Evolutionary conservation across 1,140 invertebrate genomes (phyloP), one percentile per base, ranked within the genome.

Genomic region (Armadillidium nasatum): DNA sequence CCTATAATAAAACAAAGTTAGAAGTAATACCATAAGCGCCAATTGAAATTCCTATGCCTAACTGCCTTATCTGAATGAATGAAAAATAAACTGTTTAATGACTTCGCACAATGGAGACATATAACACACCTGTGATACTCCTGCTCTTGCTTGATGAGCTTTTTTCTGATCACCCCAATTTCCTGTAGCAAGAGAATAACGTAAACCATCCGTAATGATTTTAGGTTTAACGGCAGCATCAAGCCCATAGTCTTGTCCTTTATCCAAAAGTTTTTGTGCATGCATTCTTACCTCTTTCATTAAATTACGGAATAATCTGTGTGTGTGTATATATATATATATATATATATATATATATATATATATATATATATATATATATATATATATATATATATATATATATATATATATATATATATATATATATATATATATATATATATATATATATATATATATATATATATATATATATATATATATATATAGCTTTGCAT

Each of bases 161-260:
- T 99, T 99, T 85, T 99, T 99, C 86, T 99, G 97, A 85, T 99
- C 97, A 50, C 97, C 97, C 97, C 97, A 99, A 86, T 99, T 99
- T 44, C 97, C 97, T 54, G 97, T 99, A 82, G 97, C 97, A 79
- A 99, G 86, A 0, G 97, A 99, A 85, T 99, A 99, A 80, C 95
- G 88, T 10, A 99, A 87, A n/a, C 97, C 97, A 86, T 99, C 96
- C 3, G 97, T 99, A 73, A 99, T 99, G 60, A 98, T 95, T 84
- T 96, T 92, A 0, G 96, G 98, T 86, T 98, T 98, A 68, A 99
- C 97, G 43, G 97, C 96, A 72, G 98, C 86, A 83, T 99, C 96
- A 75, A 99, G 86, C 86, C 97, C 98, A 82, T 99, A 99, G 85
- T 99, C 96, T 87, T 98, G 98, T 77, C 96, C 96, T 83, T 94